phyloP scores from a whole-genome alignment of 2,797 vertebrate genomes.

The Myotis planiceps region DNA sequence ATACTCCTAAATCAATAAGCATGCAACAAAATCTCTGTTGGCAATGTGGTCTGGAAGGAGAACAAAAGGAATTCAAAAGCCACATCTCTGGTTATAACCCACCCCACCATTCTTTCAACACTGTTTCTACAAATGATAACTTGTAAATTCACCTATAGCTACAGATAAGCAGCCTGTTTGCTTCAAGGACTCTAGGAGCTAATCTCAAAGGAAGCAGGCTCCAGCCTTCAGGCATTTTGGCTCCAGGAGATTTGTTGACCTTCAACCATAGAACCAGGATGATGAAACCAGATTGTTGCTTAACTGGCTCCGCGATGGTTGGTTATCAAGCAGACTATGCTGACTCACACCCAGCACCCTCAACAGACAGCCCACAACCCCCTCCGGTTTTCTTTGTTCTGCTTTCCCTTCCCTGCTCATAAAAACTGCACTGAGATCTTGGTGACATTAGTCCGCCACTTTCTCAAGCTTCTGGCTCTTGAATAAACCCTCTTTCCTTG shows the following conservation, averaged over 20 bases:
- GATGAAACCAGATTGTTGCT: background rate
- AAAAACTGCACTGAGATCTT: background rate
- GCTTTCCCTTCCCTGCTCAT: background rate
- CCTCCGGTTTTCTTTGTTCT: too few relatives aligned
- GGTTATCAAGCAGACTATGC: background rate
- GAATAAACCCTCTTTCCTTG: background rate
- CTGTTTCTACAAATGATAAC: background rate
- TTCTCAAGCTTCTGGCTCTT: background rate
- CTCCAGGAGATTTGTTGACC: background rate
- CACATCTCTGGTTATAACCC: background rate
- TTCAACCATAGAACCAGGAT: background rate
- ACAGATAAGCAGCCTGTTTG: background rate
- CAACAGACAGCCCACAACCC: background rate
- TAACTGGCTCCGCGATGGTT: background rate
- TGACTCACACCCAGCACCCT: background rate
- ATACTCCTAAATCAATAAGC: background rate
- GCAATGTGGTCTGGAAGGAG: background rate
- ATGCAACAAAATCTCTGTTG: background rate
- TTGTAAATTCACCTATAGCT: background rate
- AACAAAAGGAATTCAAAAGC: background rate
- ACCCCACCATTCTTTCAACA: background rate
- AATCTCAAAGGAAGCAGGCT: background rate
- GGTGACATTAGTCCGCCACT: background rate
- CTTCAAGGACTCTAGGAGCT: background rate
- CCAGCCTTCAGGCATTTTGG: background rate